These are phyloP conservation scores for Acleris emargana DNA, from an alignment of 2,888 invertebrate species.

Conservation along the genomic window DNA sequence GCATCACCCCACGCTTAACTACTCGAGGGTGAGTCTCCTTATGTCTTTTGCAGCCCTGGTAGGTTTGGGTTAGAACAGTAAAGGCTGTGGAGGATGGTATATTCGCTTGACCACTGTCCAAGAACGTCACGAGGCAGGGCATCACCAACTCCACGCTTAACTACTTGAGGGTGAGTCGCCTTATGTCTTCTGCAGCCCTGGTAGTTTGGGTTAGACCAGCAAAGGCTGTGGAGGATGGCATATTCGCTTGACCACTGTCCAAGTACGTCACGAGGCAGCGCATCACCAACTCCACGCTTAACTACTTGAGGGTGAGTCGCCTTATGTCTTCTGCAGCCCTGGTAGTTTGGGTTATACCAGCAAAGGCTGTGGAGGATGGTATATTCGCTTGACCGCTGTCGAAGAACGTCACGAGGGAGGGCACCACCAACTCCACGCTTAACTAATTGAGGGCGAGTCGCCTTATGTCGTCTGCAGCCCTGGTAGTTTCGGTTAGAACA, in stretches of 20 bases:
- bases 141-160: constrained; percentile 98
- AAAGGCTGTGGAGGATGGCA: background rate
- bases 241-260: constrained; percentile 91
- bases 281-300: constrained; percentile 98
- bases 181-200: no score
- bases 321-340: constrained; percentile 14
- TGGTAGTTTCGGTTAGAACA: no score
- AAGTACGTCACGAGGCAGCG: constrained; percentile 99
- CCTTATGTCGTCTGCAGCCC: constrained; percentile 16
- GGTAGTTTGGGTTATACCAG: background rate
- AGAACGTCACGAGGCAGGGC: constrained; percentile 98
- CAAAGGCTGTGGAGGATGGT: background rate
- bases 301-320: constrained; percentile 95
- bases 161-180: constrained; percentile 93
- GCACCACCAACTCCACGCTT: constrained; percentile 98
- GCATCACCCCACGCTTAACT: constrained; percentile 99
- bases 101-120: constrained; percentile 93
- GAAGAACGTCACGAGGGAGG: constrained; percentile 98
- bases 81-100: background rate
- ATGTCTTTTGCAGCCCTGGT: constrained; percentile 15
- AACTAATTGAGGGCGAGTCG: constrained; percentile 96
- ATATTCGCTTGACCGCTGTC: constrained; percentile 78
- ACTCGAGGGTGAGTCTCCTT: constrained; percentile 91
- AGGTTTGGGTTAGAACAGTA: background rate
- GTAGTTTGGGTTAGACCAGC: background rate